These are phyloP conservation scores for Melipona bicolor DNA, from an alignment of 2,888 invertebrate genomes.

Conservation along the genomic window DNA sequence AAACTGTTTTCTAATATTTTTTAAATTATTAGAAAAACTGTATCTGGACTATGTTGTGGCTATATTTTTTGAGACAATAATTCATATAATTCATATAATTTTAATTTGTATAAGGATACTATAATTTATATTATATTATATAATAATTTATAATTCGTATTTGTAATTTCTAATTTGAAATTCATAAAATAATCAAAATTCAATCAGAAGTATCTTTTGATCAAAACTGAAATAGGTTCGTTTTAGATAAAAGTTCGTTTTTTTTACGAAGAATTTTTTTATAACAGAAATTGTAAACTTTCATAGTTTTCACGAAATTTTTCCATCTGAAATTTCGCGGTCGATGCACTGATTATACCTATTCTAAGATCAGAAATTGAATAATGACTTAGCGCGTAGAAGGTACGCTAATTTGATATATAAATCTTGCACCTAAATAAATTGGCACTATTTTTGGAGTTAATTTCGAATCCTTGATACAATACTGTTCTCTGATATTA, in stretches of 20 bases:
- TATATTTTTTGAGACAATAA: too few species aligned
- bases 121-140: too few species aligned
- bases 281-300: not conserved
- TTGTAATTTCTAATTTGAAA: too few species aligned
- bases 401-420: not conserved
- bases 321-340: not conserved
- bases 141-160: too few species aligned
- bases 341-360: not conserved
- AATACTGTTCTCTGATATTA: not conserved
- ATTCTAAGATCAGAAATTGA: not conserved
- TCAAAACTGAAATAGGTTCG: not conserved
- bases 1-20: too few species aligned
- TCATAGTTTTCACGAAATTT: too few species aligned
- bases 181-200: too few species aligned
- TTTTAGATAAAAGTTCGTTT: not conserved
- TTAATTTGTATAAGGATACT: too few species aligned
- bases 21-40: too few species aligned
- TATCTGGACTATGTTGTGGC: too few species aligned
- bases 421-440: not conserved
- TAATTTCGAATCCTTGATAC: not conserved
- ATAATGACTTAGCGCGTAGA: not conserved
- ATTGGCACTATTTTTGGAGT: not conserved
- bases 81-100: too few species aligned
- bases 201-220: too few species aligned
- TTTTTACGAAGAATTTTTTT: not conserved